Conservation (phyloP, 2,113 vertebrate genomes). For the Ranitomeya variabilis region DNA sequence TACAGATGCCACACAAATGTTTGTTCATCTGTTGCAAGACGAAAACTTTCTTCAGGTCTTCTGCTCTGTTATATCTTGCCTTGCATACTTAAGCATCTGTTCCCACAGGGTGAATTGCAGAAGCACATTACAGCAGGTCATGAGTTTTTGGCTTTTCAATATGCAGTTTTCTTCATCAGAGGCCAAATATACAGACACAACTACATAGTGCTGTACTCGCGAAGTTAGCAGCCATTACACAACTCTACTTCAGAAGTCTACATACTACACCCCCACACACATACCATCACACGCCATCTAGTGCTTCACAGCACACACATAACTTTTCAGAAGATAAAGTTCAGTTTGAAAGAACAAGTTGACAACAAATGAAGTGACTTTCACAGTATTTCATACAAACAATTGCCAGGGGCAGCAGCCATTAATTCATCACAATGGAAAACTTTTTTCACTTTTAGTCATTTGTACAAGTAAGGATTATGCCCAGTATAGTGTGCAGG, state of each 20-base stretch:
- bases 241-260: constrained; percentile 20
- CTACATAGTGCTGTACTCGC: neutral
- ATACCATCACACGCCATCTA: constrained; percentile 54
- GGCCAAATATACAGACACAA: neutral
- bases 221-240: constrained; percentile 50
- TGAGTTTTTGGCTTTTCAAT: neutral
- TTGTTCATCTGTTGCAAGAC: neutral
- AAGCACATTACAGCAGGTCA: constrained; percentile 28
- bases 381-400: neutral
- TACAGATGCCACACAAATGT: neutral
- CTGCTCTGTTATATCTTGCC: constrained; percentile 9
- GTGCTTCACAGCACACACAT: constrained; percentile 24
- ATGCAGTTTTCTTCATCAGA: neutral
- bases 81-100: constrained; percentile 5
- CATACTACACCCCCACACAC: constrained; percentile 34
- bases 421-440: neutral
- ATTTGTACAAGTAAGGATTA: neutral
- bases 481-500: neutral
- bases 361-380: constrained; percentile 20
- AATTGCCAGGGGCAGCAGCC: neutral
- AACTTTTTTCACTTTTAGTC: neutral
- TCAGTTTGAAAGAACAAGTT: neutral
- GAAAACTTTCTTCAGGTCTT: constrained; percentile 32
- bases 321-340: constrained; percentile 12
- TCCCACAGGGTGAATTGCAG: constrained; percentile 9